Evolutionary conservation across 2,797 vertebrate species (phyloP).

Genomic region (Triplophysa bombifrons): DNA sequence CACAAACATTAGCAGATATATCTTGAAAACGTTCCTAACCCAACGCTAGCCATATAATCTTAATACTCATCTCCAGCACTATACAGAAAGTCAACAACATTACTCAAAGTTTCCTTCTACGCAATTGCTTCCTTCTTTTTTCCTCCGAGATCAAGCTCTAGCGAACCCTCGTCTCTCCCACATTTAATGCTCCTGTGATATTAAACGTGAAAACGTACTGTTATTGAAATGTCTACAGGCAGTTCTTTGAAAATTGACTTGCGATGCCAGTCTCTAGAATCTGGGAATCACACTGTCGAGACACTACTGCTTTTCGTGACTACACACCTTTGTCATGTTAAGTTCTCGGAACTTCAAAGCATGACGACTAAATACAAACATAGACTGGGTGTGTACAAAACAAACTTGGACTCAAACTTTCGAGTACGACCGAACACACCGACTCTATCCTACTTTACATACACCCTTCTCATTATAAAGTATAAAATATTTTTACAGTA

Average conservation of each 20-base stretch:
- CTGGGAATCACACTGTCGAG: not conserved
- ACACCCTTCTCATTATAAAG: too few relatives aligned
- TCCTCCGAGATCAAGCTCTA: not conserved
- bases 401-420: too few relatives aligned
- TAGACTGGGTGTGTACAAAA: not conserved
- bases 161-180: not conserved
- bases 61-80: not conserved
- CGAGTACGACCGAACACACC: too few relatives aligned
- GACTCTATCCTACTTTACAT: too few relatives aligned
- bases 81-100: not conserved
- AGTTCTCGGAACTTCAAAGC: not conserved
- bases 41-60: not conserved
- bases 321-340: too few relatives aligned
- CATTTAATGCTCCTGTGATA: slow-evolving; percentile 2
- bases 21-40: not conserved
- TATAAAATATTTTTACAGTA: too few relatives aligned
- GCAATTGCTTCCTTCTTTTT: not conserved
- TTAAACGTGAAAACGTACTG: slow-evolving; percentile 8
- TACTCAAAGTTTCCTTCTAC: not conserved
- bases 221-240: not conserved
- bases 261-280: not conserved
- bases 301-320: not conserved
- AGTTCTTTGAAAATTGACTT: not conserved
- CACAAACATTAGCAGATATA: too few relatives aligned
- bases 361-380: not conserved